Evolutionary conservation across 2,113 vertebrate genomes (phyloP).

Genomic region (Etia nguti): DNA sequence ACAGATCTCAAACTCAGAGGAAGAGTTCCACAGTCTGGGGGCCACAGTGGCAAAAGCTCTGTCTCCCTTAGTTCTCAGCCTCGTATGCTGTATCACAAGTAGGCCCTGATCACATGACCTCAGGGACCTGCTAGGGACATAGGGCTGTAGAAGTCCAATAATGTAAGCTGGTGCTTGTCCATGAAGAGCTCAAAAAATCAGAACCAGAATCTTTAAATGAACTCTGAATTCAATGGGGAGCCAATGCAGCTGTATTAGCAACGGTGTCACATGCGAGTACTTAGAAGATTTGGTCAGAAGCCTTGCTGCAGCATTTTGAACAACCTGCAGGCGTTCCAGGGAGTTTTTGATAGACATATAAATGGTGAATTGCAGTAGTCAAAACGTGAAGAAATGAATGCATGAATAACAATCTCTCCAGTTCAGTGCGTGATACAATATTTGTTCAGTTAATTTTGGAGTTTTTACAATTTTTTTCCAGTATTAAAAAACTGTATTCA

Average conservation of each 20-base stretch:
- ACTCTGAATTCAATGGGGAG: not conserved
- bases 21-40: too few relatives aligned
- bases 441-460: not conserved
- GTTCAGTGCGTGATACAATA: not conserved
- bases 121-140: not conserved
- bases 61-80: not conserved
- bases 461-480: not conserved
- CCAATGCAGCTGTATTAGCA: too few relatives aligned
- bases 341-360: not conserved
- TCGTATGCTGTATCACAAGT: not conserved
- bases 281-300: too few relatives aligned
- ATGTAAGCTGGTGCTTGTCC: not conserved
- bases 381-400: not conserved
- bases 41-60: not conserved
- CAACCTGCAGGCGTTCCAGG: not conserved
- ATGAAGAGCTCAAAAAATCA: not conserved
- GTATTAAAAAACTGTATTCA: not conserved
- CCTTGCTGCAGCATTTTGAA: too few relatives aligned
- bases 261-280: not conserved
- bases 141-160: not conserved
- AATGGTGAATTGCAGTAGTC: not conserved
- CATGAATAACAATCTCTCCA: not conserved
- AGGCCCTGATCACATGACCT: not conserved
- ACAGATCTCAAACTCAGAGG: too few relatives aligned
- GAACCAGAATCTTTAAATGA: not conserved